Base-by-base conservation (phyloP, 2,797 vertebrate species). In the Zenarchopterus dispar region DNA sequence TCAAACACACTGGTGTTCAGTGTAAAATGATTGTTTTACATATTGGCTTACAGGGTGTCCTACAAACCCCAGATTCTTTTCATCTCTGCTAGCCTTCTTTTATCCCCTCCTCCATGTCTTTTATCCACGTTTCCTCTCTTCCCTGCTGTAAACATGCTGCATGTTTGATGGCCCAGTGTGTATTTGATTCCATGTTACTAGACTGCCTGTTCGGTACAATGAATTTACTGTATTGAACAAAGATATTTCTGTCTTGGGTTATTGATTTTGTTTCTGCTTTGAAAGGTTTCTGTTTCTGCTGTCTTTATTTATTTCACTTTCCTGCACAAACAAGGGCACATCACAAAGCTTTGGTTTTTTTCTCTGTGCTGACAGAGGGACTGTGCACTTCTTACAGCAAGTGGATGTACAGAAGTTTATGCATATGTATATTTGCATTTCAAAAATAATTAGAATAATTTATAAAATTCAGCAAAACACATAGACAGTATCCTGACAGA, bases 161-260 rank as follows among this genome's bases (percentile, higher is more conserved):
- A 85, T 84, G 79, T 79, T 82, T 80, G 48, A 82, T 75, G 58
- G 73, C 47, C 18, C 10, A 15, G 42, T 45, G 70, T 64, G 68
- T 53, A 46, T 82, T 80, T 67, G 44, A 73, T 45, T 77, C 51
- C 65, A 63, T n/a, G 17, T 31, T n/a, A 49, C 61, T 21, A 48
- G 75, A 59, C 59, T 44, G 43, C 53, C 65, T 56, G 56, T 56
- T 63, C 58, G 48, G 26, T n/a, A 46, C 56, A 28, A 18, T 68
- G 54, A 75, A 58, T 54, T 43, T 55, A 70, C 42, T 68, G 42
- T 54, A 67, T 61, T 55, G 63, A 75, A 84, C 53, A 56, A 67
- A 84, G 72, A 61, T 31, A 72, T 71, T 82, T 83, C 13, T 49
- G 59, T 70, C 77, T 62, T 22, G 31, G 26, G 26, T 11, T 21